phyloP scores from a whole-genome alignment of 1,140 invertebrate species.

The Muscidifurax raptorellus region DNA sequence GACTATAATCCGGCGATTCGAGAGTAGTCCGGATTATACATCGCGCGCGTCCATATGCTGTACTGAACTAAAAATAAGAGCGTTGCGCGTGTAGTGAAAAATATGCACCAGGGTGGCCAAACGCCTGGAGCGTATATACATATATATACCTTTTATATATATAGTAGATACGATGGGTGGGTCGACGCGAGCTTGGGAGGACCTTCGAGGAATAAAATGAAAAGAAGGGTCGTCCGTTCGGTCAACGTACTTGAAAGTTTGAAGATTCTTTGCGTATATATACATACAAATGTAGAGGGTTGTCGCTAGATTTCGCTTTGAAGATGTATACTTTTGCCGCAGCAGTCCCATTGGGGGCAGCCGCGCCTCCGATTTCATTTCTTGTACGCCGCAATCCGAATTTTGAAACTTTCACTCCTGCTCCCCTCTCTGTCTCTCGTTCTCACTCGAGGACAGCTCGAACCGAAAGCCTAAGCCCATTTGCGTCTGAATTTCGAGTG shows the following conservation, averaged over 20 bases:
- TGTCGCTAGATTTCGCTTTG: background rate
- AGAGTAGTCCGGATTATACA: too few species aligned
- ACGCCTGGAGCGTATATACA: too few species aligned
- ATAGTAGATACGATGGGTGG: too few species aligned
- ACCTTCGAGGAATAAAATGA: background rate
- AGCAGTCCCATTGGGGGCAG: background rate
- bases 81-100: too few species aligned
- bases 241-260: background rate
- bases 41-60: too few species aligned
- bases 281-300: background rate
- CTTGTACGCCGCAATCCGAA: background rate
- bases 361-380: background rate
- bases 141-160: too few species aligned
- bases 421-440: too few species aligned
- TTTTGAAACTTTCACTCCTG: background rate
- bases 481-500: background rate
- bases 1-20: too few species aligned
- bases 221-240: background rate
- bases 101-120: too few species aligned
- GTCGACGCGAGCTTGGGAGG: background rate
- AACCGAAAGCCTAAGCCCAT: background rate
- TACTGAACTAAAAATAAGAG: too few species aligned
- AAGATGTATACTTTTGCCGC: background rate
- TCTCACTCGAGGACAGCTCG: background rate
- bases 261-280: background rate